Evolutionary conservation across 2,888 invertebrate species (phyloP).

Genomic region (Caenorhabditis doughertyi): DNA sequence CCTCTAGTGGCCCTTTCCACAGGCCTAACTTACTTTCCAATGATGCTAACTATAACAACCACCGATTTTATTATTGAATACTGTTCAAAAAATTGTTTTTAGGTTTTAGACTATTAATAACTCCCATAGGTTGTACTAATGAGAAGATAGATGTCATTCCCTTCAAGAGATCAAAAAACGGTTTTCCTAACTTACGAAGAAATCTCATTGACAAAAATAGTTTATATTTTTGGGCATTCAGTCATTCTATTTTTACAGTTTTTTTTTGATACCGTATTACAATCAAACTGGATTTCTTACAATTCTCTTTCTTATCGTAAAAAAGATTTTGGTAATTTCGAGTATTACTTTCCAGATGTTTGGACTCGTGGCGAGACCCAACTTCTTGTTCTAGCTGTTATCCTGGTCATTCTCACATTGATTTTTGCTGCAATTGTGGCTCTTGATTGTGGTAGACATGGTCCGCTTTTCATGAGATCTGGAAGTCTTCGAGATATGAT

Average conservation of each 20-base stretch:
- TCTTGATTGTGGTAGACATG: slow-evolving; percentile 44
- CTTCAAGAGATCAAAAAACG: not conserved
- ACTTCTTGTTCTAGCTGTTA: slow-evolving; percentile 49
- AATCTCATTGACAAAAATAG: too few species aligned
- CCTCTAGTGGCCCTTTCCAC: too few species aligned
- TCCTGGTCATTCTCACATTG: slow-evolving; percentile 44
- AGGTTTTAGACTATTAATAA: not conserved
- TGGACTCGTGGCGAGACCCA: slow-evolving; percentile 56
- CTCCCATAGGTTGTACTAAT: not conserved
- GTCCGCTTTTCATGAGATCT: slow-evolving; percentile 26
- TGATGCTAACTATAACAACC: too few species aligned
- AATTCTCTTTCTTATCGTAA: too few species aligned
- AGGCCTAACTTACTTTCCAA: too few species aligned
- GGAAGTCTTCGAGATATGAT: slow-evolving; percentile 42
- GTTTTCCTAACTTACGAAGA: not conserved
- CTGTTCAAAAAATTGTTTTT: not conserved
- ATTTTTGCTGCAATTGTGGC: slow-evolving; percentile 49
- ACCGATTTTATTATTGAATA: not conserved
- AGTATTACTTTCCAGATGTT: slow-evolving; percentile 56
- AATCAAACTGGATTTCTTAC: too few species aligned
- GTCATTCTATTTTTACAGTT: too few species aligned
- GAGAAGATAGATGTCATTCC: not conserved
- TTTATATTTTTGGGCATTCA: too few species aligned
- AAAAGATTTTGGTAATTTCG: too few species aligned
- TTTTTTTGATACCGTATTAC: too few species aligned